Base-by-base conservation (phyloP, 2,797 vertebrate genomes). In the Kryptopterus vitreolus region DNA sequence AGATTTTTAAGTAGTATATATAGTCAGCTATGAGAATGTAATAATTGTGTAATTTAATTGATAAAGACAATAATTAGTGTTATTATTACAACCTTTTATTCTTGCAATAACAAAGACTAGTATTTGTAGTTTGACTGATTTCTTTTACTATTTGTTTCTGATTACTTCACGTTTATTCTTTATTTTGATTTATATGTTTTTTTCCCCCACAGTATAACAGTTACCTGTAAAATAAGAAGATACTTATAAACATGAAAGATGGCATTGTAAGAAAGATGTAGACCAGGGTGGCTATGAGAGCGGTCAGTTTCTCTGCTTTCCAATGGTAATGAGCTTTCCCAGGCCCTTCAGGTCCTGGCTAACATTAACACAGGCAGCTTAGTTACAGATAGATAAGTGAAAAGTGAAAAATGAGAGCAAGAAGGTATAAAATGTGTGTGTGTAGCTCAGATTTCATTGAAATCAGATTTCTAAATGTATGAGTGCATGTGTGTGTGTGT, bases 271-370 rank as follows among this genome's bases (percentile, higher is more conserved):
- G 46, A 7, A 33, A 63, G 58, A 59, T 55, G 70, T 52, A 66
- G 63, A 77, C 53, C 63, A 35, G 59, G 63, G 43, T 59, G 79
- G 24, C 24, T 63, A 26, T 78, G 72, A 71, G 58, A 82, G 78
- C 72, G 80, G 63, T 81, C 78, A 50, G 26, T 55, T 75, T 55
- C 70, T 76, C 79, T 85, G 62, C 57, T 85, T 38, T 78, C 84
- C 81, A 76, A n/a, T 55, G 78, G 82, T 80, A 61, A 80, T 68
- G 66, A 65, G 72, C 59, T 82, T 85, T 82, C 75, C 57, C 78
- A 75, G 63, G 63, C 62, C 74, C 75, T 78, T 76, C 53, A 48
- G 46, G 16, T 57, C 50, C 59, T 53, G 59, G 48, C 73, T 72
- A 72, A 71, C 58, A 78, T 76, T 46, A 77, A 58, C 1, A 5